Base-by-base conservation (phyloP, 2,113 vertebrate genomes). In the Phylloscopus trochilus region DNA sequence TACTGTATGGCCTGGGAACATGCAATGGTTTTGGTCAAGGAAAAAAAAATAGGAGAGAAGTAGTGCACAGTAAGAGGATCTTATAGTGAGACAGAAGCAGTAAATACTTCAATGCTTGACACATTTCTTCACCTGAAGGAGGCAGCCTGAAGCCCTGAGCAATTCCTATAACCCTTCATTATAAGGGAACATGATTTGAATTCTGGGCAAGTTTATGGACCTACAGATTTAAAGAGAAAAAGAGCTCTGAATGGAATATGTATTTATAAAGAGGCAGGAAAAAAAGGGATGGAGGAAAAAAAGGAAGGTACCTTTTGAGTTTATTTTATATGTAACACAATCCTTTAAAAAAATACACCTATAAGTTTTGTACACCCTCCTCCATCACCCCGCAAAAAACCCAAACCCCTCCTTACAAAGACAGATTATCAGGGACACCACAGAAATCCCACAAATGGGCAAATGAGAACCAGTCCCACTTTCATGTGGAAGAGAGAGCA, bases 331-430 rank as follows among this genome's bases (percentile, higher is more conserved):
- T 10, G 13, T 20, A 80, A 64, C n/a, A 53, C 3, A 73, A 39
- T 26, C 18, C 35, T 73, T 74, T 6, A 4, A 27, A 64, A 70
- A 69, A 55, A 63, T 2, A 35, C n/a, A 52, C 19, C 55, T 23
- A 41, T 0, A 63, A 53, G 21, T 59, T 82, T 35, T 44, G n/a
- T 68, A 64, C 26, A 35, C 9, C 15, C 53, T 37, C 15, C 27
- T 58, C 15, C 8, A 47, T n/a, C 22, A 60, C 9, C 10, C 18
- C 3, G 1, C 4, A 9, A 69, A 82, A 74, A 8, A 0, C 10
- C 15, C 18, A 43, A 85, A 47, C 19, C 66, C 9, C 47, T 53
- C 28, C 24, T 53, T 55, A 58, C 13, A 68, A 53, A 31, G 37
- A 47, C 10, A 84, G 30, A 56, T 68, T 41, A 89, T 46, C 44